Evolutionary conservation across 23 tunicate genomes (phyloP), one percentile per base, ranked within the genome.

Genomic region (Pegea sp.): DNA sequence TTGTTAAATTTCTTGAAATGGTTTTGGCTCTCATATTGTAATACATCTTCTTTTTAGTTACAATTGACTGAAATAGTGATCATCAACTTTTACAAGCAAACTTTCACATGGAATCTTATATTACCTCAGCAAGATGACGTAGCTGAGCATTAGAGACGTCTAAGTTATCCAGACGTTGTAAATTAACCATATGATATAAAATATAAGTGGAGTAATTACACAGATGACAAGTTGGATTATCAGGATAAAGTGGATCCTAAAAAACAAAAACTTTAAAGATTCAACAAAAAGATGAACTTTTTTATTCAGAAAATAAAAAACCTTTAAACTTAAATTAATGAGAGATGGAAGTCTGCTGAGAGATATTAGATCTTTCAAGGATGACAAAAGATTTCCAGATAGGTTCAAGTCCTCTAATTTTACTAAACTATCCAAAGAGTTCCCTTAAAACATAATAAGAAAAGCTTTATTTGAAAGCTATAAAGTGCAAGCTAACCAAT

Each of bases 121-220:
- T 29, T 13, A 84, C 95, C 72, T 67, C 71, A 1, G 95, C 95
- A n/a, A 84, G 48, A 13, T 84, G 84, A 51, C 80, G 48, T 76
- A 84, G 59, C 32, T 74, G 84, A 2, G 76, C 33, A 52, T 66
- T 63, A 28, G 84, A 73, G 22, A 84, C 76, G 56, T 84, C 95
- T 42, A 67, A 44, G 1, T 68, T 33, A 34, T 84, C 95, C 0
- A 84, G 72, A 31, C 69, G 54, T 52, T 67, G 77, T 18, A 84
- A 64, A 22, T 74, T 58, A 18, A 84, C 68, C 11, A 84, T 31
- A 52, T 84, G 95, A 59, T 62, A 84, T 26, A 74, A 48, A 25
- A 84, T 66, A 53, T 84, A 77, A 26, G 95, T 84, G 48, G 95
- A 73, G 61, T 84, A 84, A 64, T 84, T 84, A 63, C 95, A 84